Evolutionary conservation across 2,113 vertebrate genomes (phyloP), one percentile per base, ranked within the genome.

Genomic region (Tychaedon coryphoeus): DNA sequence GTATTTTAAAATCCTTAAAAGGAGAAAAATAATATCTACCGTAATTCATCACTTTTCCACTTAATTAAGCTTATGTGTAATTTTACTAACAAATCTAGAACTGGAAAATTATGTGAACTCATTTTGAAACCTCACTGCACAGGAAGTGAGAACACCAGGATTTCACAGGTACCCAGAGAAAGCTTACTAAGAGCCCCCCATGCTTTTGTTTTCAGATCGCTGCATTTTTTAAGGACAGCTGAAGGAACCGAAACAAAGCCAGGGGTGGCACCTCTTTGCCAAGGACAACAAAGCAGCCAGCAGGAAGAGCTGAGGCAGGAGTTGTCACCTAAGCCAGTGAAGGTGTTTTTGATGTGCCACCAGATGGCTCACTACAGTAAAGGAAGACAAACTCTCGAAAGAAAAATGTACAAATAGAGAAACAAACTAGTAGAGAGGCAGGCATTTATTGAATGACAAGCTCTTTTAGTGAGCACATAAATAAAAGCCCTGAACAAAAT

Each of bases 1-100:
- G 98, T 93, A 98, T 97, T 97, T 98, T 98, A 93, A 98, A 98
- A 94, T 98, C 98, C 97, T 99, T 98, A 92, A 78, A 47, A 87
- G 54, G 8, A 95, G 18, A 87, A 88, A 64, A 86, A 67, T 7
- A 14, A 7, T 53, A 64, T 60, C 45, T 83, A 57, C 20, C 38
- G 67, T 10, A 62, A 74, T 53, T 61, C 43, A 78, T 34, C 12
- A 8, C 26, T 72, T 76, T 86, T 75, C 36, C 19, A 53, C 66
- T 76, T 71, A 34, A 45, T 33, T 67, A 26, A 58, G 42, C 17
- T 45, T 85, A 45, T 2, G 1, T 65, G 17, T 36, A 48, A 54
- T 78, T 91, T 87, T 54, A 89, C 4, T 33, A 86, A 74, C 19
- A 70, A 81, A 78, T 45, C 10, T 28, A 47, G 16, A 29, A 88